Evolutionary conservation across 2,797 vertebrate species (phyloP), one percentile per base, ranked within the genome.

Genomic region (Notoglanidium macrostoma): DNA sequence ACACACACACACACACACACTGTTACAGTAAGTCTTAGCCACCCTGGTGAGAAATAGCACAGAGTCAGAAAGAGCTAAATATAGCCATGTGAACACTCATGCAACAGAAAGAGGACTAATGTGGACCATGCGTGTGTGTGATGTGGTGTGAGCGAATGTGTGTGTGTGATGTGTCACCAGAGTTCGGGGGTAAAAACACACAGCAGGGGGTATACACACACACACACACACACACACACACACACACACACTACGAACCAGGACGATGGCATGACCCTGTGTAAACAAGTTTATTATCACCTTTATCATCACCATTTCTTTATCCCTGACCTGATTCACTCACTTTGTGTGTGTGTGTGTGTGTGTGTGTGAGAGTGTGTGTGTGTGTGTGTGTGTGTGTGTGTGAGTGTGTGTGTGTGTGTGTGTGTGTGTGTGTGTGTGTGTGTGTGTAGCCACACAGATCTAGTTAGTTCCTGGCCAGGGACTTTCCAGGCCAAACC

Each of bases 401-500:
- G 81, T 77, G 86, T 61, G 79, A 61, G 67, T 74, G 80, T 65
- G 86, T 40, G 55, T 79, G 78, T 61, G 59, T 74, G 55, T 74
- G 57, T 55, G 76, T 78, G 51, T 57, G 76, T 57, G 76, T 57
- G 83, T 84, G 67, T 84, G 83, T 72, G 83, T 74, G 70, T 74
- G 83, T 72, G 83, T 55, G 67, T 84, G 77, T 40, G 49, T n/a
- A 72, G 54, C 23, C 21, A 44, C 35, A 72, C 70, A 40, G 35
- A 91, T 91, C 93, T 91, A 94, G 92, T 91, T 92, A 94, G n/a
- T 61, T 90, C 76, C 80, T 92, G 92, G 94, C 95, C 95, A 95
- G 95, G 96, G 96, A 95, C 95, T 96, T 96, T 96, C 95, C 96
- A 95, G 89, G 91, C 90, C 87, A 85, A 93, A 93, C 93, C 93